Evolutionary conservation across 2,797 vertebrate species (phyloP), one percentile per base, ranked within the genome.

Genomic region (Poeciliopsis infans): DNA sequence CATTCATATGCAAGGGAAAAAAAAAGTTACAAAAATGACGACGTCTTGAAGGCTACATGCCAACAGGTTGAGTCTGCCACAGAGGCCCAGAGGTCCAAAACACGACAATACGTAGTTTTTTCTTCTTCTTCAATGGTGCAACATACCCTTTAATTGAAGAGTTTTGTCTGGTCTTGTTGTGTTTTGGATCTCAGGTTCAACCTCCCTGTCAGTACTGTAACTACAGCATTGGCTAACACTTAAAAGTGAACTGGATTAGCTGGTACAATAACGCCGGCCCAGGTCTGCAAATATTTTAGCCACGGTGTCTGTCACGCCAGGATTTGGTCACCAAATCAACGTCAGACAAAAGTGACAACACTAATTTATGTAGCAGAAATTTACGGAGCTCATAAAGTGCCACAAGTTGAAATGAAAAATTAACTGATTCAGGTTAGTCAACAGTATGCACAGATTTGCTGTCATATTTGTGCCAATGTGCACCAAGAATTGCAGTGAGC

Each of bases 1-100:
- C 95, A 92, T 94, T 94, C 95, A 95, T 95, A 94, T 94, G 93
- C 91, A 95, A 95, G 94, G 92, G 94, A 94, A 95, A 94, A 95
- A 93, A 94, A 95, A 94, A 94, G 91, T 92, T 91, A 94, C 20
- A 70, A 95, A 94, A 95, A 95, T 92, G 91, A 94, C 90, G 93
- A 91, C 85, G 93, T 94, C 93, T 94, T 90, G 89, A 87, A 92
- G 90, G 92, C 90, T 92, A 84, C 72, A 66, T 88, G 90, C 88
- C 88, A 83, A 87, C 85, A 85, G 86, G 82, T 90, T 92, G 88
- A 93, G 76, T 92, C 92, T 89, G 89, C 92, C 90, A 76, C 46
- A 25, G 74, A 73, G 75, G 75, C 75, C 70, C 69, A 55, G 70
- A 73, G 75, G 57, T 55, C 55, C 47, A 73, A 81, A 76, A 72